Evolutionary conservation across 2,113 vertebrate species (phyloP).

Genomic region (Menura novaehollandiae): DNA sequence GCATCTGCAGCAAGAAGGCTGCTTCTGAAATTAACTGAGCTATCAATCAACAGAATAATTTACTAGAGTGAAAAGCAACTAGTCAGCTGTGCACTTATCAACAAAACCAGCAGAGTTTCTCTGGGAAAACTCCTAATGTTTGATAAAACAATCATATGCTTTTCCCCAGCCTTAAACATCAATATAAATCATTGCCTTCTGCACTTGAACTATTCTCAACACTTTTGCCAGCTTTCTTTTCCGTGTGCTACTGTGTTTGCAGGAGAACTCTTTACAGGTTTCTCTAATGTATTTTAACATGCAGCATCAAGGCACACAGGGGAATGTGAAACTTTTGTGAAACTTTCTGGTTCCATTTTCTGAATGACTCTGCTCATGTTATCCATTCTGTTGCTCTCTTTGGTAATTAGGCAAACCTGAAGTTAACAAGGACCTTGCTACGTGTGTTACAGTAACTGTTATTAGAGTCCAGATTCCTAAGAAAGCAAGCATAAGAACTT

Average conservation of each 20-base stretch:
- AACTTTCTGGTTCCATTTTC: neutral
- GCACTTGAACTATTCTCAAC: neutral
- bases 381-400: neutral
- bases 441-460: neutral
- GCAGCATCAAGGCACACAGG: neutral
- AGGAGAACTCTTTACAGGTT: neutral
- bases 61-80: conserved; percentile 29
- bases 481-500: neutral
- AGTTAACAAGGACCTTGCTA: neutral
- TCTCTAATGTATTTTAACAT: neutral
- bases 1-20: conserved; percentile 30
- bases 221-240: neutral
- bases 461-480: neutral
- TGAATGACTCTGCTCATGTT: neutral
- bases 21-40: conserved; percentile 41
- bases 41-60: conserved; percentile 54
- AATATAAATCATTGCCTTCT: neutral
- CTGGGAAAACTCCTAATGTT: conserved; percentile 9
- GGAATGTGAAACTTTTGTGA: neutral
- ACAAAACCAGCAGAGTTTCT: neutral
- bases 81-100: conserved; percentile 35
- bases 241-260: neutral
- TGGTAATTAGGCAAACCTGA: neutral
- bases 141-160: neutral
- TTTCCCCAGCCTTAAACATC: neutral